Evolutionary conservation across 2,797 vertebrate species (phyloP).

Genomic region (Danio kyathit): DNA sequence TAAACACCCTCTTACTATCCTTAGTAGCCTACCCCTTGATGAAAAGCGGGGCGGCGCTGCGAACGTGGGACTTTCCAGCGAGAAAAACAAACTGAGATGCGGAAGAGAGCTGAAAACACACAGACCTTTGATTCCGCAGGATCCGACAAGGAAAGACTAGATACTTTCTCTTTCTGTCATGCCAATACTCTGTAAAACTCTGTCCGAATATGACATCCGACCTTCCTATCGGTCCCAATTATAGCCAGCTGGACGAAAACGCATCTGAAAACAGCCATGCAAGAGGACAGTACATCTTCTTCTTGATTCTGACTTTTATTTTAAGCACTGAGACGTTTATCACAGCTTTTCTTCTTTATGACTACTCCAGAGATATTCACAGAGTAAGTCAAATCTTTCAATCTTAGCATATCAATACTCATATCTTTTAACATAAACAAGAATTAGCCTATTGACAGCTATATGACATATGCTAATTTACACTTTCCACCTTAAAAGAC

Average conservation of each 20-base stretch:
- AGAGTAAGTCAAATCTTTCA: constrained; percentile 45
- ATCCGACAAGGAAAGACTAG: not conserved
- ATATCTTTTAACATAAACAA: not conserved
- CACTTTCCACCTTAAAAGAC: constrained; percentile 33
- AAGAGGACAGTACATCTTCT: constrained; percentile 13
- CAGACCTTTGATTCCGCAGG: constrained; percentile 2
- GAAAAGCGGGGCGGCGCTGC: not conserved
- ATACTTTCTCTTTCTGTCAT: constrained; percentile 47
- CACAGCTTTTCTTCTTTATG: constrained; percentile 52
- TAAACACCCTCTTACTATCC: too few relatives aligned
- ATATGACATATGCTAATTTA: too few relatives aligned
- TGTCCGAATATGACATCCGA: constrained; percentile 55
- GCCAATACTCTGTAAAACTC: not conserved
- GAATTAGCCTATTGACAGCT: too few relatives aligned
- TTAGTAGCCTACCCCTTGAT: too few relatives aligned
- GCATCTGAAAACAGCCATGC: constrained; percentile 2
- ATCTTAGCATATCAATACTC: not conserved
- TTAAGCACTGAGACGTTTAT: constrained; percentile 57
- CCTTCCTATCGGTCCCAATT: constrained; percentile 14
- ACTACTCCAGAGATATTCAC: constrained; percentile 53
- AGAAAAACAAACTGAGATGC: constrained; percentile 7
- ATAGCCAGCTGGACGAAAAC: constrained; percentile 45
- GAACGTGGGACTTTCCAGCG: constrained; percentile 46
- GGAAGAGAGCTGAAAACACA: constrained; percentile 7
- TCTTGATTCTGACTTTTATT: constrained; percentile 54